phyloP scores from a whole-genome alignment of 2,888 invertebrate species.

The Scaptomyza flava region DNA sequence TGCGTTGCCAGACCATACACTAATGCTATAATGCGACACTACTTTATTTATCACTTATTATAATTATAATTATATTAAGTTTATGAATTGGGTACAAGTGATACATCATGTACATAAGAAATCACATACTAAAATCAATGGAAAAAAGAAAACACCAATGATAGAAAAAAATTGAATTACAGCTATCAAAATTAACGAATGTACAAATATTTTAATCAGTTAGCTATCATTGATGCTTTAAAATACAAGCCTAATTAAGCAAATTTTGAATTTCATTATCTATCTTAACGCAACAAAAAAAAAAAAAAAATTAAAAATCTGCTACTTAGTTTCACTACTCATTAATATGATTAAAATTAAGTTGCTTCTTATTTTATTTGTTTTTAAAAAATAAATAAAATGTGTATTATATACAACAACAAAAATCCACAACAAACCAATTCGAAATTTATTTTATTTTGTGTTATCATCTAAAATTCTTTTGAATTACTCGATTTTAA shows the following conservation, averaged over 20 bases:
- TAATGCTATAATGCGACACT: conserved; percentile 12
- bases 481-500: conserved; percentile 8
- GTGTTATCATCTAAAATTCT: conserved; percentile 20
- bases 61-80: conserved; percentile 21
- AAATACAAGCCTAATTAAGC: conserved; percentile 13
- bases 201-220: conserved; percentile 38
- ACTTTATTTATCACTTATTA: conserved; percentile 12
- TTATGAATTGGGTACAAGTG: conserved; percentile 35
- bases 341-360: conserved; percentile 40
- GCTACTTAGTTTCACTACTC: conserved; percentile 18
- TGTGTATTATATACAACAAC: conserved; percentile 46
- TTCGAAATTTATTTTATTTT: conserved; percentile 61
- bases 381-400: conserved; percentile 76
- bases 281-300: conserved; percentile 38
- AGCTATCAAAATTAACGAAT: conserved; percentile 5
- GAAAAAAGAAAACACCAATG: neutral
- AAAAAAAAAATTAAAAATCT: conserved; percentile 7
- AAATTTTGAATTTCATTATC: conserved; percentile 22
- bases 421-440: conserved; percentile 27
- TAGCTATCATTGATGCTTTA: conserved; percentile 12
- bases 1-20: conserved; percentile 30
- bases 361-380: conserved; percentile 69
- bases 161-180: neutral
- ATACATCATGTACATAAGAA: conserved; percentile 50
- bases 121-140: neutral